Evolutionary conservation across 2,113 vertebrate genomes (phyloP).

Genomic region (Mungos mungo): DNA sequence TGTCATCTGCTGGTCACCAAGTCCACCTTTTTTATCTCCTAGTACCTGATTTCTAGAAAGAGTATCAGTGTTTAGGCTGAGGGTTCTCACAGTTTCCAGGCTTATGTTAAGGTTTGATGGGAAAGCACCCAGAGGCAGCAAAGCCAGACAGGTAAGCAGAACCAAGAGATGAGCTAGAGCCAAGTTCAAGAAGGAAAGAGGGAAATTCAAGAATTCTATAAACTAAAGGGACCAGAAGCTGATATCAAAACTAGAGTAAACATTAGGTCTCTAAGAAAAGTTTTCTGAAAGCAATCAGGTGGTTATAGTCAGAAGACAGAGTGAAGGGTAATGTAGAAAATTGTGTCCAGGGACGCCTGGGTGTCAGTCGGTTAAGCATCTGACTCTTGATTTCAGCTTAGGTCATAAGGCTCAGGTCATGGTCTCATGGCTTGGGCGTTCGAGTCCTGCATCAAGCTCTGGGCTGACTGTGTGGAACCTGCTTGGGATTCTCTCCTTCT

Average conservation of each 20-base stretch:
- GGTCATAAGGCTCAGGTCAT: too few relatives aligned
- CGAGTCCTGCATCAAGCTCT: too few relatives aligned
- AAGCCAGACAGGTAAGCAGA: background rate
- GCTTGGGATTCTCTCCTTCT: too few relatives aligned
- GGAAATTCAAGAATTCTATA: background rate
- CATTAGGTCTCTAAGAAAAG: background rate
- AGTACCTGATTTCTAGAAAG: background rate
- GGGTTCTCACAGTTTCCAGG: background rate
- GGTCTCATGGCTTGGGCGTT: too few relatives aligned
- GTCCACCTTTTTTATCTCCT: background rate
- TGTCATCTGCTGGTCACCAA: background rate
- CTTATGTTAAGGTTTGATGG: fast-evolving
- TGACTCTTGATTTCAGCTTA: too few relatives aligned
- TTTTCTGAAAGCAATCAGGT: background rate
- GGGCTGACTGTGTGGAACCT: too few relatives aligned
- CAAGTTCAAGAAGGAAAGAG: background rate
- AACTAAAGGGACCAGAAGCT: background rate
- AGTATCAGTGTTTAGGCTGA: background rate
- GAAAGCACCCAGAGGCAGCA: background rate
- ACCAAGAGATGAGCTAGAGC: background rate
- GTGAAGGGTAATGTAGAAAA: background rate
- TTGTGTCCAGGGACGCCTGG: background rate
- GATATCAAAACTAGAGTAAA: background rate
- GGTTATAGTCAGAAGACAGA: background rate
- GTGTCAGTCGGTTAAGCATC: too few relatives aligned